A percentile compares a stretch with the other conserved stretches of the same genome.
phyloP scores from a whole-genome alignment of 1,140 invertebrate species.

The Polypedilum pembai region DNA sequence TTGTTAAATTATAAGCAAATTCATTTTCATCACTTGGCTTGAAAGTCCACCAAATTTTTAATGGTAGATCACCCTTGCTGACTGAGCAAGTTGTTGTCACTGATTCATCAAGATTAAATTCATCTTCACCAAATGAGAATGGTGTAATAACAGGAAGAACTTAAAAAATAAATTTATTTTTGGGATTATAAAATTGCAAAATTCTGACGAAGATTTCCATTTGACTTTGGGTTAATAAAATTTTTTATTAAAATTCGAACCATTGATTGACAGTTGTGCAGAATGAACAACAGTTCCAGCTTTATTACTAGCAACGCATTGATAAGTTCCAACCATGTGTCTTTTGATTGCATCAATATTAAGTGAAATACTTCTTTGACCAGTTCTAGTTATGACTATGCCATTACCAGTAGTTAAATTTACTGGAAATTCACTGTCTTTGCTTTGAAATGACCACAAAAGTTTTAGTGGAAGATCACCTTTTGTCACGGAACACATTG shows the following conservation, averaged over 20 bases:
- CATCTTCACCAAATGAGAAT: slow-evolving; percentile 57
- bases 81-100: slow-evolving; percentile 64
- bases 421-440: slow-evolving; percentile 32
- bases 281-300: slow-evolving; percentile 48
- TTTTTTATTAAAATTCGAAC: slow-evolving; percentile 37
- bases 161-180: slow-evolving; percentile 27
- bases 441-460: slow-evolving; percentile 67
- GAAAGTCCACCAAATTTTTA: slow-evolving; percentile 55
- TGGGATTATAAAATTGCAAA: slow-evolving; percentile 22
- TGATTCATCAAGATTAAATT: slow-evolving; percentile 58
- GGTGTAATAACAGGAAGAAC: slow-evolving; percentile 56
- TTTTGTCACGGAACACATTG: slow-evolving; percentile 66
- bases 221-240: no score
- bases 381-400: slow-evolving; percentile 51
- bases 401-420: slow-evolving; percentile 38
- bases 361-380: slow-evolving; percentile 56
- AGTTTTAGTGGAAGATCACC: slow-evolving; percentile 70
- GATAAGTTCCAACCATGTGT: slow-evolving; percentile 60
- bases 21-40: slow-evolving; percentile 23
- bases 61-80: slow-evolving; percentile 59
- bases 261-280: slow-evolving; percentile 51
- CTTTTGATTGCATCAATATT: slow-evolving; percentile 56
- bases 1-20: slow-evolving; percentile 27
- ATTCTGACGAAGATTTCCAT: neutral
- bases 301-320: slow-evolving; percentile 57